Evolutionary conservation across 2,797 vertebrate species (phyloP), one percentile per base, ranked within the genome.

Genomic region (Macropus fuliginosus): DNA sequence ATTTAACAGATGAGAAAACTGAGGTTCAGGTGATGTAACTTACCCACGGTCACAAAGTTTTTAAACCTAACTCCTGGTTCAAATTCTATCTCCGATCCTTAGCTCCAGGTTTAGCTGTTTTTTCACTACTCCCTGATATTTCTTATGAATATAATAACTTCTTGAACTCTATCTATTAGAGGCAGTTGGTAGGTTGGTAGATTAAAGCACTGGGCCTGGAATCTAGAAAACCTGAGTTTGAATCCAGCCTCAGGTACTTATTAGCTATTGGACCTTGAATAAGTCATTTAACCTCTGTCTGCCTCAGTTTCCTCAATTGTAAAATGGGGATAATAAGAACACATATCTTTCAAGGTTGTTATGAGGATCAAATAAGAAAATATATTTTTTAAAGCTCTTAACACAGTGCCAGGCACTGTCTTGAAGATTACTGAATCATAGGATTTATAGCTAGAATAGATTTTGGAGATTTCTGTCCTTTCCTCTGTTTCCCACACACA

Each of bases 1-100:
- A 93, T 90, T 40, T 46, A 87, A 91, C 55, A 31, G 74, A 92
- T 92, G 40, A 93, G 94, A 91, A 93, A 95, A 55, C 34, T 34
- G 91, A 94, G 56, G 12, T 54, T 90, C 74, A 93, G 95, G 56
- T 34, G 2, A 46, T 4, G 46, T 16, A 54, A 54, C 13, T 50
- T 50, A 11, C 40, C 40, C 55, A 13, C 0, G 0, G n/a, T 52
- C 92, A 92, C 40, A 95, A 34, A 91, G 92, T 89, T 46, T 87
- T 87, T 46, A 27, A 87, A 50, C 40, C 74, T 27, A 50, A 3
- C 40, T 87, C 40, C 40, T 87, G 74, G 40, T 50, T 87, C 40
- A 27, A 87, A 46, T 87, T 87, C 6, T 50, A 11, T 3, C 21
- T 27, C 74, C 27, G 40, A 46, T 27, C 50, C 74, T 74, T 40